Conservation (phyloP, 2,797 vertebrate genomes). For the Bradypus variegatus region DNA sequence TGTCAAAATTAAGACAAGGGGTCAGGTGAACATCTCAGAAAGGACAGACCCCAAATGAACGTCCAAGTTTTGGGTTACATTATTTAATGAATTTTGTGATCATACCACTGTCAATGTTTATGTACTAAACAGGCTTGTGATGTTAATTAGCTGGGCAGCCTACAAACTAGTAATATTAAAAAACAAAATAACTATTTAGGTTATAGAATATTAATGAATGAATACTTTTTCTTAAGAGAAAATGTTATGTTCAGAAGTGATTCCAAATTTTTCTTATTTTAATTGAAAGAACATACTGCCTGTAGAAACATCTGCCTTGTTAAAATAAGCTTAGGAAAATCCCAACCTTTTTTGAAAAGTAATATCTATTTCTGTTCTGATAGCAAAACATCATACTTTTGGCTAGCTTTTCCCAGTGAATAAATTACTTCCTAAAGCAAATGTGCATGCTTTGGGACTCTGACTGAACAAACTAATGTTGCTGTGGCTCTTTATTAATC, state of each 20-base stretch:
- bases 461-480: not conserved
- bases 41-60: not conserved
- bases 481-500: not conserved
- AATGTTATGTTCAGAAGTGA: not conserved
- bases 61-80: not conserved
- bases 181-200: not conserved
- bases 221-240: conserved; percentile 15
- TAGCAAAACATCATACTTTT: not conserved
- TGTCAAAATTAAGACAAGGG: no score
- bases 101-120: not conserved
- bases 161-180: not conserved
- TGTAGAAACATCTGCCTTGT: not conserved
- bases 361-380: not conserved
- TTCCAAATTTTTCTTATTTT: not conserved
- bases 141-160: not conserved
- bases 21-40: not conserved
- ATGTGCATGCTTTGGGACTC: not conserved
- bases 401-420: not conserved
- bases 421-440: not conserved
- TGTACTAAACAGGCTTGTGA: not conserved
- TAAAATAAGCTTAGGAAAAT: conserved; percentile 25
- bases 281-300: not conserved
- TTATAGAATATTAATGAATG: not conserved
- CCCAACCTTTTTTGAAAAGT: not conserved
- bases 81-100: not conserved